Conservation (phyloP, 2,113 vertebrate species). For the Theropithecus gelada region DNA sequence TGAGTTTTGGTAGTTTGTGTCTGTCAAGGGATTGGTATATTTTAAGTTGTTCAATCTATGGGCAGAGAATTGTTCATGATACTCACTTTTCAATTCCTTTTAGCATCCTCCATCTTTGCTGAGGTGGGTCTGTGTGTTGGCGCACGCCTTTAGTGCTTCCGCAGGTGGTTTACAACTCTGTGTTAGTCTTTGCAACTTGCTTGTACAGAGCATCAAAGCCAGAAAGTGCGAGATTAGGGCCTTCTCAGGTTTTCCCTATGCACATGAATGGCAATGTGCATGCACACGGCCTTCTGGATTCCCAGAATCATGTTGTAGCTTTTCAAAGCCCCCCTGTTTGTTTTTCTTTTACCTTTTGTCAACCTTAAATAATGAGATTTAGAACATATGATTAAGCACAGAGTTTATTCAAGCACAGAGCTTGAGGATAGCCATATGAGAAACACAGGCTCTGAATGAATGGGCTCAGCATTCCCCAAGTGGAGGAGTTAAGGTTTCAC, state of each 20-base stretch:
- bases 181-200: background rate
- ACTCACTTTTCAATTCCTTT: background rate
- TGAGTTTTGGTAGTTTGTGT: background rate
- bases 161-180: background rate
- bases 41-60: background rate
- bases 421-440: background rate
- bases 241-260: background rate
- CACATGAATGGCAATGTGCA: no score
- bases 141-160: background rate
- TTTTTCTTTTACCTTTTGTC: background rate
- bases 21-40: background rate
- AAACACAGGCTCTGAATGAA: background rate
- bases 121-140: background rate
- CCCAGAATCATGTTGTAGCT: fast-evolving
- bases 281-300: background rate
- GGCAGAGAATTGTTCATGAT: background rate
- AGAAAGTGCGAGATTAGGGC: background rate
- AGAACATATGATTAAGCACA: background rate
- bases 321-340: background rate
- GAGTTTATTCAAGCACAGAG: background rate
- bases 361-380: background rate
- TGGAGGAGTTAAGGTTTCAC: background rate
- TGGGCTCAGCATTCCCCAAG: background rate
- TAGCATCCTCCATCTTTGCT: background rate
- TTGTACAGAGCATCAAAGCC: background rate